These are phyloP conservation scores for Brachionus rubens DNA, from an alignment of 1,140 invertebrate genomes.

Conservation along the genomic window DNA sequence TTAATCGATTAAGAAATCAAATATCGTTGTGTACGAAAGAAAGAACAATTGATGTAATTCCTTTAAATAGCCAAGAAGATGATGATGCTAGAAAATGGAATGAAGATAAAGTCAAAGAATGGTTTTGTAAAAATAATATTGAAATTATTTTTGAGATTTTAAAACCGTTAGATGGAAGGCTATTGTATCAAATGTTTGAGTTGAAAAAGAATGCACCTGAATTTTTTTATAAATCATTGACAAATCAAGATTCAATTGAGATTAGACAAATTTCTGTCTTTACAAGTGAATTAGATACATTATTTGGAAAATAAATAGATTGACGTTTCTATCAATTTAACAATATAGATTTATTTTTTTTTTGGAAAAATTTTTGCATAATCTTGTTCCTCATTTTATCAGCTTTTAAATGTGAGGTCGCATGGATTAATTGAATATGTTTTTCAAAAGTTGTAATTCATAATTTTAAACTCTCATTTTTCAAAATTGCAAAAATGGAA, in stretches of 20 bases:
- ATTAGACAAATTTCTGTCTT: background rate
- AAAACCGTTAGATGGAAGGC: slow-evolving; percentile 3
- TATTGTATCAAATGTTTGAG: slow-evolving; percentile 1
- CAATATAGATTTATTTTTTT: too few relatives aligned
- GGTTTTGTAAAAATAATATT: background rate
- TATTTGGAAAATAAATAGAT: background rate
- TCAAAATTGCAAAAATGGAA: too few relatives aligned
- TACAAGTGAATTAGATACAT: background rate
- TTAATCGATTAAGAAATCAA: slow-evolving; percentile 5
- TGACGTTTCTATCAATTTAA: too few relatives aligned
- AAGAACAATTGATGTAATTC: background rate
- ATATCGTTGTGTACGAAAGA: background rate
- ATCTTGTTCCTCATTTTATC: too few relatives aligned
- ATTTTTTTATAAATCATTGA: slow-evolving; percentile 47
- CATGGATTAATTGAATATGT: too few relatives aligned
- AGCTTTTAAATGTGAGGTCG: too few relatives aligned
- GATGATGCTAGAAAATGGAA: background rate
- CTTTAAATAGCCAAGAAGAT: background rate
- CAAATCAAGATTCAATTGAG: background rate
- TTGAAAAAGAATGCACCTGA: slow-evolving; percentile 47
- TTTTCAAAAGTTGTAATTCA: too few relatives aligned
- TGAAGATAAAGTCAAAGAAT: background rate
- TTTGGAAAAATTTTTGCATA: too few relatives aligned
- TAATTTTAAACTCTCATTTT: too few relatives aligned
- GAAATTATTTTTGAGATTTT: background rate